Evolutionary conservation across 2,797 vertebrate genomes (phyloP), one percentile per base, ranked within the genome.

Genomic region (Apodemus agrarius): DNA sequence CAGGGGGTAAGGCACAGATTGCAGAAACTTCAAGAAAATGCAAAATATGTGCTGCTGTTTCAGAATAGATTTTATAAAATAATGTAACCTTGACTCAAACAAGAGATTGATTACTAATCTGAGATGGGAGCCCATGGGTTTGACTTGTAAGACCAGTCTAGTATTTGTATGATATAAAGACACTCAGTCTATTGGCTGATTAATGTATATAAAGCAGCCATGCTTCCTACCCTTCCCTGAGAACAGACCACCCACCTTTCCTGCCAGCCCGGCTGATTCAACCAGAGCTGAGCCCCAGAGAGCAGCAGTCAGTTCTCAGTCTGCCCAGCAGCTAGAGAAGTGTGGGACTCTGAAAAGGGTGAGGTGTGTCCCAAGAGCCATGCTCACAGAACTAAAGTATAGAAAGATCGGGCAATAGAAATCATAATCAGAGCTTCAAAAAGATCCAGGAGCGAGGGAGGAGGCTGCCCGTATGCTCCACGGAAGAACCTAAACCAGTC

Each of bases 21-120:
- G 26, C 79, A 78, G 75, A 83, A 81, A 90, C 11, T 90, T 26
- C 7, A 82, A 40, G 67, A 34, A 52, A 74, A 59, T 83, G 31
- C 57, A 80, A 94, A 95, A 24, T n/a, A 74, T 74, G 21, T 54
- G n/a, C 61, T 61, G 72, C n/a, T 21, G 29, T 74, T 40, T 57
- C 54, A 87, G n/a, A 76, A 80, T 59, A 57, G 17, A 65, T 85
- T 93, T 85, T 57, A 74, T 29, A 43, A 93, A 89, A 91, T 3
- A 29, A 89, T 49, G 67, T 90, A 86, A 83, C 29, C 16, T 40
- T 26, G 5, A 84, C 26, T 93, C 61, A 86, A 67, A 69, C 49
- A 57, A 94, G 74, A 93, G 63, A 31, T 46, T 69, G 67, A 10
- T 85, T 91, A 26, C 40, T 59, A 65, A 57, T 52, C 43, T 61